Evolutionary conservation across 2,797 vertebrate genomes (phyloP).

Genomic region (Eulemur albifrons): DNA sequence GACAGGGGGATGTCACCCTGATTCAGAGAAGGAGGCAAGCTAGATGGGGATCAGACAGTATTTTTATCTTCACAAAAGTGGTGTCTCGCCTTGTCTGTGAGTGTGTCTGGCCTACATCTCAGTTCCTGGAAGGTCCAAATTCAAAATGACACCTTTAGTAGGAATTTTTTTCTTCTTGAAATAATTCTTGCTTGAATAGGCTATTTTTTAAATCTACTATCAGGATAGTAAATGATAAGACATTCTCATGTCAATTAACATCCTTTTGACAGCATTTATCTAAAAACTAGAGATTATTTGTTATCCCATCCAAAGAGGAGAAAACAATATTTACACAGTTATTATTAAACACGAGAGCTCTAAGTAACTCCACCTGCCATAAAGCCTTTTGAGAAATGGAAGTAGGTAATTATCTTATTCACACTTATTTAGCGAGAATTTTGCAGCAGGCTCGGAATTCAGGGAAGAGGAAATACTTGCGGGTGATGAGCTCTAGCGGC

Average conservation of each 20-base stretch:
- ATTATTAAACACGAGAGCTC: slow-evolving; percentile 55
- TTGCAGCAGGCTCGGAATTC: slow-evolving; percentile 54
- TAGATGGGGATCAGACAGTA: slow-evolving; percentile 75
- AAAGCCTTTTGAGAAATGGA: slow-evolving; percentile 62
- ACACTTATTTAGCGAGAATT: slow-evolving; percentile 64
- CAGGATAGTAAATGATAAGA: slow-evolving; percentile 35
- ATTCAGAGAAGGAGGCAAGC: slow-evolving; percentile 78
- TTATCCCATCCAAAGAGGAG: slow-evolving; percentile 42
- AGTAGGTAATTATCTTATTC: slow-evolving; percentile 65
- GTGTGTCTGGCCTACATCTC: slow-evolving; percentile 69
- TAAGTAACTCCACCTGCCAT: slow-evolving; percentile 58
- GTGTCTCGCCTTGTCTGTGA: slow-evolving; percentile 73
- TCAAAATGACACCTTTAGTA: slow-evolving; percentile 75
- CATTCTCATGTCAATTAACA: slow-evolving; percentile 42
- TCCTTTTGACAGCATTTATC: slow-evolving; percentile 23
- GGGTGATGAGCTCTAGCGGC: neutral
- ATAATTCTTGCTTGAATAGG: slow-evolving; percentile 67
- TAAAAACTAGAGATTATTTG: slow-evolving; percentile 64
- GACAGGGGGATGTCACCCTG: slow-evolving; percentile 79
- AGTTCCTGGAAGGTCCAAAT: slow-evolving; percentile 70
- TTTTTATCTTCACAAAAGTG: slow-evolving; percentile 76
- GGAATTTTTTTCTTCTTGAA: slow-evolving; percentile 67
- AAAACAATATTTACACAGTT: slow-evolving; percentile 72
- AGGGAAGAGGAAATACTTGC: neutral
- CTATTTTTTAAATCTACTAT: slow-evolving; percentile 57